Conservation (phyloP, 2,797 vertebrate genomes). For the Borostomias antarcticus region DNA sequence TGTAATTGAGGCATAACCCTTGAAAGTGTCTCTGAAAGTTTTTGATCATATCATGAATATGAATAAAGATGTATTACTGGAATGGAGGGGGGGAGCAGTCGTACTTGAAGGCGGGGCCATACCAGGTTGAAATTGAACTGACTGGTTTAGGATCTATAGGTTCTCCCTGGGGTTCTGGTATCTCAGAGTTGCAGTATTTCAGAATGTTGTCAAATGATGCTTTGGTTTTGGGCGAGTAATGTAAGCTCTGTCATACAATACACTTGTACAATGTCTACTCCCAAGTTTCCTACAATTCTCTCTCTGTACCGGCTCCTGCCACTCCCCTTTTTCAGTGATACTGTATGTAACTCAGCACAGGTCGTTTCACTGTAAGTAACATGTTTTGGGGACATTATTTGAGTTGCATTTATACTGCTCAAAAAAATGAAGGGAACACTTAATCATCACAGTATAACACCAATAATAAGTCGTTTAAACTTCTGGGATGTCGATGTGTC, state of each 20-base stretch:
- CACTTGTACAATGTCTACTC: slow-evolving; percentile 25
- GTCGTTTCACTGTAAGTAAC: slow-evolving; percentile 16
- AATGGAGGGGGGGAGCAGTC: too few species aligned
- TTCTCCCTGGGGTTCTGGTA: too few species aligned
- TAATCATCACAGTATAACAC: too few species aligned
- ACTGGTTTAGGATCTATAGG: too few species aligned
- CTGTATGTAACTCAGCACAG: slow-evolving; percentile 15
- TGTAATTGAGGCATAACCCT: too few species aligned
- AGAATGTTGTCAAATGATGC: slow-evolving; percentile 29
- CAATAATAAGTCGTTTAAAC: too few species aligned
- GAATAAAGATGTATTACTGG: neutral
- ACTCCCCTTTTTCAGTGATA: slow-evolving; percentile 23
- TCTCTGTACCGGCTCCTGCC: slow-evolving; percentile 37
- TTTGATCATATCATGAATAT: slow-evolving; percentile 5
- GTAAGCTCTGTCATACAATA: slow-evolving; percentile 4
- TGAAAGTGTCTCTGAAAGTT: slow-evolving; percentile 12
- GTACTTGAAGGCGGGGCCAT: too few species aligned
- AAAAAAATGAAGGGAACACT: too few species aligned
- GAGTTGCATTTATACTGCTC: too few species aligned
- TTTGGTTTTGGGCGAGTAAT: neutral
- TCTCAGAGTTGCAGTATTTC: slow-evolving; percentile 27
- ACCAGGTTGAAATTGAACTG: too few species aligned
- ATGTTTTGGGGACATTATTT: slow-evolving; percentile 33
- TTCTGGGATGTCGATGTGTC: too few species aligned
- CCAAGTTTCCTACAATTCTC: slow-evolving; percentile 20